Conservation (phyloP, 2,888 invertebrate genomes). For the Drosophila koepferae region DNA sequence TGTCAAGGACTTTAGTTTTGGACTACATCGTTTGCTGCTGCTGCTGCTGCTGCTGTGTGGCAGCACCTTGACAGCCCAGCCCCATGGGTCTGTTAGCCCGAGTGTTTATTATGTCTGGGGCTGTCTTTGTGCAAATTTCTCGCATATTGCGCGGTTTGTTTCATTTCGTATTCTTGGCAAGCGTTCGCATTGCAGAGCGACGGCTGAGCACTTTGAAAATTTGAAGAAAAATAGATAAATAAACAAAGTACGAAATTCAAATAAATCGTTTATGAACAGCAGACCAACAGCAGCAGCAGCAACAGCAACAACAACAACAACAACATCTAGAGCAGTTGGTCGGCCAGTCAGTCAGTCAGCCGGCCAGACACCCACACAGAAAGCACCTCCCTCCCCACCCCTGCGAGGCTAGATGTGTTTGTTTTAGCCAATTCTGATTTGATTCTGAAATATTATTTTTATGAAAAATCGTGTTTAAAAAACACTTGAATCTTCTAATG, state of each 20-base stretch:
- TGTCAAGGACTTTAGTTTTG: slow-evolving; percentile 69
- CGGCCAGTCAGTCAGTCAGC: slow-evolving; percentile 37
- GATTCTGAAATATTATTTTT: slow-evolving; percentile 48
- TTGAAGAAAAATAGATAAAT: slow-evolving; percentile 73
- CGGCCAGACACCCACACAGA: slow-evolving; percentile 42
- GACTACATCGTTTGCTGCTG: slow-evolving; percentile 37
- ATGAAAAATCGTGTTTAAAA: slow-evolving; percentile 37
- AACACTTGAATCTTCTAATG: slow-evolving; percentile 33
- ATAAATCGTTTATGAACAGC: slow-evolving; percentile 63
- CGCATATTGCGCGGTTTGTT: slow-evolving; percentile 63
- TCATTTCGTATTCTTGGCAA: slow-evolving; percentile 69
- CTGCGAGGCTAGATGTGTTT: slow-evolving; percentile 53
- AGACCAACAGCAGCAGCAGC: slow-evolving; percentile 1
- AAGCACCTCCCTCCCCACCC: not conserved
- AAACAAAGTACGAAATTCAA: slow-evolving; percentile 65
- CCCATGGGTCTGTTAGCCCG: slow-evolving; percentile 13
- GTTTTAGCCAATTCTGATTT: slow-evolving; percentile 30
- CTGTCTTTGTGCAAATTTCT: slow-evolving; percentile 49
- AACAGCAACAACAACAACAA: slow-evolving; percentile 17
- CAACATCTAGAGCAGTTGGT: slow-evolving; percentile 22
- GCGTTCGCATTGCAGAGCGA: slow-evolving; percentile 42
- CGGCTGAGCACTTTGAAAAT: slow-evolving; percentile 53
- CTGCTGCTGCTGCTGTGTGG: not conserved
- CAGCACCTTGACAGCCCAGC: slow-evolving; percentile 50
- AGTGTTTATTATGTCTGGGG: slow-evolving; percentile 70